Evolutionary conservation across 2,113 vertebrate genomes (phyloP).

Genomic region (Scytalopus superciliaris): DNA sequence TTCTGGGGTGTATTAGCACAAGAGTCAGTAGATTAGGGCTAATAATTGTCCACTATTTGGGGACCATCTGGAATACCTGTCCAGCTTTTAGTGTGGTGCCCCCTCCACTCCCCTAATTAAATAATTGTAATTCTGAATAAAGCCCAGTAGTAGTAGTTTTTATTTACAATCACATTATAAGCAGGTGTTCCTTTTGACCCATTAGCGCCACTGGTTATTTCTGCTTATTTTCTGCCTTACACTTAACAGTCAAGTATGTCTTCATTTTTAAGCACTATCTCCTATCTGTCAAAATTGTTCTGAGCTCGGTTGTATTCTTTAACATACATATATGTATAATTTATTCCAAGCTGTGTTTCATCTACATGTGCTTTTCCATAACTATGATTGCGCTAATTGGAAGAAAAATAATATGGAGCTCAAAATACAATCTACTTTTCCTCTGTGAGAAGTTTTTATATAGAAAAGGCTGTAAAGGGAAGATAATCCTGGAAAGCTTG

Average conservation of each 20-base stretch:
- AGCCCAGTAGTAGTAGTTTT: neutral
- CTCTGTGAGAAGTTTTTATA: neutral
- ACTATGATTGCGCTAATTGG: neutral
- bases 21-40: neutral
- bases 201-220: neutral
- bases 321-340: neutral
- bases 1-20: neutral
- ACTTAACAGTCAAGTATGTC: neutral
- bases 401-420: neutral
- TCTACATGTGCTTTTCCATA: neutral
- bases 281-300: neutral
- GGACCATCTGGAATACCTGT: neutral
- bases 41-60: neutral
- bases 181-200: neutral
- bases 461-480: neutral
- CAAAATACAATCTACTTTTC: neutral
- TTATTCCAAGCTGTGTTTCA: neutral
- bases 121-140: neutral
- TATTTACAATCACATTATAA: neutral
- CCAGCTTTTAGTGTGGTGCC: neutral
- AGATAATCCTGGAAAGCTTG: neutral
- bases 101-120: accelerated
- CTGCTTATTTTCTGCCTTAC: neutral
- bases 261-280: neutral
- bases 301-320: neutral